Evolutionary conservation across 2,113 vertebrate genomes (phyloP).

Genomic region (Numenius arquata): DNA sequence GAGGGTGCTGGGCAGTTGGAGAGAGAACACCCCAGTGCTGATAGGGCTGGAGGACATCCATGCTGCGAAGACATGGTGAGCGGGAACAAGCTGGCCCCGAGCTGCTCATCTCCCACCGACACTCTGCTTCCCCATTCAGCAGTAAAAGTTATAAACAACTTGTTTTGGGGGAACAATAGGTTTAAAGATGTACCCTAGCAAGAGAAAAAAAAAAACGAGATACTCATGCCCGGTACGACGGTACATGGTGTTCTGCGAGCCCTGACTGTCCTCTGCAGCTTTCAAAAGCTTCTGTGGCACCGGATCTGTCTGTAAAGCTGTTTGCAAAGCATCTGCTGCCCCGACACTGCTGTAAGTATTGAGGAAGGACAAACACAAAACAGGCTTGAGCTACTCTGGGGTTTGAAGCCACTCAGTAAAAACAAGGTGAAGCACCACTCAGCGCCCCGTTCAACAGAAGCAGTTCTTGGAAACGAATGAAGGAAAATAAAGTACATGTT

Average conservation of each 20-base stretch:
- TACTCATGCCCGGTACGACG: fast-evolving
- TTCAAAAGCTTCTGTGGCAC: not conserved
- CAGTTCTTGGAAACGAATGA: not conserved
- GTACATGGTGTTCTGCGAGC: not conserved
- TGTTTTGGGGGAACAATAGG: not conserved
- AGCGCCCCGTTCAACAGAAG: not conserved
- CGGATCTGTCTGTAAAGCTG: not conserved
- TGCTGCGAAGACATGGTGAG: fast-evolving
- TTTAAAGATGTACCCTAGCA: not conserved
- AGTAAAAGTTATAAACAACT: not conserved
- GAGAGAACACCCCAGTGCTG: fast-evolving
- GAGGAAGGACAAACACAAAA: not conserved
- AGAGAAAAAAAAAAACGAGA: not conserved
- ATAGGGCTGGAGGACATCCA: fast-evolving
- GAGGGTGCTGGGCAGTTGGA: not conserved
- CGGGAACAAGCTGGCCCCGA: fast-evolving
- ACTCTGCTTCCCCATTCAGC: not conserved
- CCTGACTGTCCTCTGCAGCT: not conserved
- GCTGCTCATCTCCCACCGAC: not conserved
- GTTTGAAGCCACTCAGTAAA: not conserved
- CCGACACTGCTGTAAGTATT: fast-evolving
- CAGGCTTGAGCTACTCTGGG: not conserved
- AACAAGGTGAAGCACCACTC: slow-evolving; percentile 38
- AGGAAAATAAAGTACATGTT: not conserved
- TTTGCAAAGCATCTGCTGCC: not conserved